phyloP scores from a whole-genome alignment of 2,888 invertebrate genomes.

The Drosophila emarginata region DNA sequence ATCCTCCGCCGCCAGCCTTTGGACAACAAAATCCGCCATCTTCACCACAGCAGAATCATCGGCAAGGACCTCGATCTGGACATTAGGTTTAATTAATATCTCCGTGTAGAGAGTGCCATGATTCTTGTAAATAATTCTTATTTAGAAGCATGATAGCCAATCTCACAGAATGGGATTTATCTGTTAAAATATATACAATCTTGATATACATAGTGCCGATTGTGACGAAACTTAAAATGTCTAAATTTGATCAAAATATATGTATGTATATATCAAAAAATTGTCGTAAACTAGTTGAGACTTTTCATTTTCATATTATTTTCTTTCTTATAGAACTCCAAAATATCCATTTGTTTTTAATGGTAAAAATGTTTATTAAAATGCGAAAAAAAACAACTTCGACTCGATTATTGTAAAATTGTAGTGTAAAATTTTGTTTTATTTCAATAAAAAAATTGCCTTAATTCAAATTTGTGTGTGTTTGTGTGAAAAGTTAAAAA shows the following conservation, averaged over 20 bases:
- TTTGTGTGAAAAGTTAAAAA: constrained; percentile 35
- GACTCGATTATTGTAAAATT: not conserved
- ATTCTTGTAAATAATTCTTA: not conserved
- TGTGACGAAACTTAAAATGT: too few species aligned
- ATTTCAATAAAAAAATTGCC: constrained; percentile 51
- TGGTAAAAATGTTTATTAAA: not conserved
- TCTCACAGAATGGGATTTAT: not conserved
- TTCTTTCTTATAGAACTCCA: too few species aligned
- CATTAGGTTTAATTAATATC: constrained; percentile 14
- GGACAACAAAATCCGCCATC: constrained; percentile 25
- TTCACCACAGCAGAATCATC: constrained; percentile 14
- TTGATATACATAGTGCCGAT: too few species aligned
- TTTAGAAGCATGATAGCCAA: not conserved
- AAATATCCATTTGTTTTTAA: too few species aligned
- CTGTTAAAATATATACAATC: too few species aligned
- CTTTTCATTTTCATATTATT: too few species aligned
- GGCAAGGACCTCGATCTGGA: constrained; percentile 11
- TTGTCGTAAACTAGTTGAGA: too few species aligned
- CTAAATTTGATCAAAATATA: too few species aligned
- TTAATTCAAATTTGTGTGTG: constrained; percentile 42
- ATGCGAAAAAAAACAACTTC: not conserved
- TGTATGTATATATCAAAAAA: too few species aligned
- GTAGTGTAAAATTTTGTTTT: constrained; percentile 23
- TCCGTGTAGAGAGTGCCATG: not conserved
- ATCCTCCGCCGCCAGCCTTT: constrained; percentile 29